Percentiles rank a stretch among this genome's conserved stretches.
phyloP scores from a whole-genome alignment of 53 echinoderm and acorn worm genomes.

The Actinopyga echinites region DNA sequence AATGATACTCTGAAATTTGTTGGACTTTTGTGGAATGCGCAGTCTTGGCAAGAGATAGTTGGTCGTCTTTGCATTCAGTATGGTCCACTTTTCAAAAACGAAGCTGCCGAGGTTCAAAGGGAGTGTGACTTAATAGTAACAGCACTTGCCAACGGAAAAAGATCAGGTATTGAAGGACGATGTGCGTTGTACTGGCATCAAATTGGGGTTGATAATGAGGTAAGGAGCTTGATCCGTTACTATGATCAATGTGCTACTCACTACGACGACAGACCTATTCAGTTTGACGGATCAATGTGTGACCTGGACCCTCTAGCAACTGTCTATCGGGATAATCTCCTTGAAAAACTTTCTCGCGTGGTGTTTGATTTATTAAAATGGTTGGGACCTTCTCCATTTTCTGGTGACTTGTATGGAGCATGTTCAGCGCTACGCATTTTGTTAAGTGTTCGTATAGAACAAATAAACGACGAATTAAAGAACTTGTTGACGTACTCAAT shows the following conservation, averaged over 20 bases:
- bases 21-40: conserved; percentile 4
- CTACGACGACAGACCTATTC: too few species aligned
- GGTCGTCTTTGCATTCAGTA: not conserved
- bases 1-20: not conserved
- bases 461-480: not conserved
- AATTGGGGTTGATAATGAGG: too few species aligned
- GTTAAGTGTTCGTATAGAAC: not conserved
- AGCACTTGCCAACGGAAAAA: not conserved
- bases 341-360: not conserved
- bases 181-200: not conserved
- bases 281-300: too few species aligned
- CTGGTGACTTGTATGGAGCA: not conserved
- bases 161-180: not conserved
- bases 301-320: too few species aligned
- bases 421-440: not conserved
- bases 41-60: conserved; percentile 2
- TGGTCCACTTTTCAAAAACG: not conserved
- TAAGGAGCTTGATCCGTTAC: not conserved
- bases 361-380: conserved; percentile 1
- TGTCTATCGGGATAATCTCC: too few species aligned
- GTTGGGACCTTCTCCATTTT: conserved; percentile 16
- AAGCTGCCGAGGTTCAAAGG: not conserved
- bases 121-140: not conserved
- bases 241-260: too few species aligned
- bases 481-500: not conserved